Base-by-base conservation (phyloP, 2,113 vertebrate species). In the Crotalus viridis region DNA sequence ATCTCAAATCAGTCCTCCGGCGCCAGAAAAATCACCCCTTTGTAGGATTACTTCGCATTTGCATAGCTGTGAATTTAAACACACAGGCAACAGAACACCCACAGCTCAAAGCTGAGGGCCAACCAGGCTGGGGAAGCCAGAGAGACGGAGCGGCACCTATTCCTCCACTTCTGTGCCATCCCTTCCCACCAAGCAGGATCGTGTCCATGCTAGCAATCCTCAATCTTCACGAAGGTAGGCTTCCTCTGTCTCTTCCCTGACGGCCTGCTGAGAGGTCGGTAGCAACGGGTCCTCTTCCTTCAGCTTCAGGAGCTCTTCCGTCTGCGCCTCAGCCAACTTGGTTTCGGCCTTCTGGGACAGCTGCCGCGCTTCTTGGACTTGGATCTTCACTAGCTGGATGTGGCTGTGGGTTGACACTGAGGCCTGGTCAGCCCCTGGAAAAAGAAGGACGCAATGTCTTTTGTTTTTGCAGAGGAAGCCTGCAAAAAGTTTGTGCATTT, bases 401-500 rank as follows among this genome's bases (percentile, higher is more conserved):
- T 99, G 98, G 61, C 96, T 99, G 85, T 97, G 98, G 48, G 98
- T 96, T 0, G 97, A 98, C 55, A 98, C 33, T 0, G 98, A 98
- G 3, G 98, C 98, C 74, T 99, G 98, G 81, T 99, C 98, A 0
- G 99, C 99, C 94, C 99, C 99, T 99, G 97, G 43, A 88, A 46
- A 94, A 46, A 52, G 0, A 9, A 51, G 26, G 7, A n/a, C 2
- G 7, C 59, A 61, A 13, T 46, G 21, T 2, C 5, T 64, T 87
- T 64, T 0, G 26, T 9, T 28, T 28, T 13, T 13, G 3, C 26
- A 13, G 69, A 33, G 17, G 43, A 13, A 9, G 17, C 61, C 10
- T 17, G 10, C 55, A 12, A 13, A n/a, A 5, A 22, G 64, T 33
- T 33, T 33, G 6, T 43, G 39, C 8, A 9, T 46, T 15, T 69